These are phyloP conservation scores for Dolichotis patagonum DNA, from an alignment of 2,113 vertebrate species.

Conservation along the genomic window DNA sequence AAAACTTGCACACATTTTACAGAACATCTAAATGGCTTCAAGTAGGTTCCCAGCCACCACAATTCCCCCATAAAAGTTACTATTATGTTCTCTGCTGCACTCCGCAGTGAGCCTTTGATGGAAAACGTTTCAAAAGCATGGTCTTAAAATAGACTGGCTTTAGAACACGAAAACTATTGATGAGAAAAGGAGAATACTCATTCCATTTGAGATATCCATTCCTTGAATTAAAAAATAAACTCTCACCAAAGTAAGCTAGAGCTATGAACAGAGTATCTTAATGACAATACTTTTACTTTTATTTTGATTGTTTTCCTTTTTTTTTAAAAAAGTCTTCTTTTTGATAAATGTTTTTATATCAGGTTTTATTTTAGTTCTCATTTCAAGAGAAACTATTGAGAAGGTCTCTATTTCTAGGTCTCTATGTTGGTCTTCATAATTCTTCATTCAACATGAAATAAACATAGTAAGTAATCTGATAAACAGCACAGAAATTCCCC, in stretches of 20 bases:
- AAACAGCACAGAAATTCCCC: background rate
- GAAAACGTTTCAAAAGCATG: background rate
- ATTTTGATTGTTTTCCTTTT: background rate
- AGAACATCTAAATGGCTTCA: conserved; percentile 15
- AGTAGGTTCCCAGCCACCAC: background rate
- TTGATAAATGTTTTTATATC: background rate
- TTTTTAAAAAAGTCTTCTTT: background rate
- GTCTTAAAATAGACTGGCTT: conserved; percentile 5
- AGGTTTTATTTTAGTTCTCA: conserved; percentile 36
- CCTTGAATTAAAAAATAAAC: conserved; percentile 30
- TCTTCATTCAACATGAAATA: background rate
- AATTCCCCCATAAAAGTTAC: background rate
- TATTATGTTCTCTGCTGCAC: background rate
- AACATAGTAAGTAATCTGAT: conserved; percentile 8
- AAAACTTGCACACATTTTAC: conserved; percentile 17
- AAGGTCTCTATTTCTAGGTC: conserved; percentile 12
- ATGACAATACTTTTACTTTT: background rate
- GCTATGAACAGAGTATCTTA: background rate
- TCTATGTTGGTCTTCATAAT: background rate
- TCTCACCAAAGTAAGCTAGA: background rate
- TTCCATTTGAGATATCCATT: background rate
- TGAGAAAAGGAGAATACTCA: background rate
- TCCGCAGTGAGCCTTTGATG: background rate
- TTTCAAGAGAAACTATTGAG: background rate
- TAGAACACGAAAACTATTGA: background rate